Base-by-base conservation (phyloP, 2,888 invertebrate species). In the Coelinius sp. region DNA sequence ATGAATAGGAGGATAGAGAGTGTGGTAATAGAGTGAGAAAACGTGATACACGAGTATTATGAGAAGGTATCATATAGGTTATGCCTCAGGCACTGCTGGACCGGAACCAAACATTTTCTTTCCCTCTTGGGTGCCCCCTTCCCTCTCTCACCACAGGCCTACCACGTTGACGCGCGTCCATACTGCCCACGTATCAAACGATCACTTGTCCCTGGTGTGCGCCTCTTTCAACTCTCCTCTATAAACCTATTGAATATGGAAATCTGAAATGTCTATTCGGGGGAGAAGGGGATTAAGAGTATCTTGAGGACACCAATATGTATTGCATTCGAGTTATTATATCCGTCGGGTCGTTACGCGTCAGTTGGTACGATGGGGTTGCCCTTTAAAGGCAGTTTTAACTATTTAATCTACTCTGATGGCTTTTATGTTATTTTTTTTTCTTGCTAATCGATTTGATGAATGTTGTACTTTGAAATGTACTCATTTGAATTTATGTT, bases 1-100 rank as follows among this genome's bases (percentile, higher is more conserved):
- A 78, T 67, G 69, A 41, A 44, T 35, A 65, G 49, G 24, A 41
- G 27, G 44, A 31, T 14, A 22, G 67, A 35, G 27, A 44, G 46
- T 38, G 10, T 38, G 62, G 31, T 41, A 17, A 31, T 27, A 1
- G 71, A 59, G 64, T 46, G 62, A 25, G 44, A 53, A 62, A 65
- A 74, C 56, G 67, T 73, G 77, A 72, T 68, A 67, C 68, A 46
- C 53, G 62, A 71, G 73, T 77, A 77, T 78, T 73, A 77, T 71
- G 73, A 73, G 68, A 20, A n/a, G 69, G 69, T 64, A 49, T 56
- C 70, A 25, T 70, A 41, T 56, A 53, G 70, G 41, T 62, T 70
- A 65, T 68, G 75, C 76, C 76, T 49, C 68, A 66, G 76, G 74
- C 75, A 69, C 53, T 73, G 69, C 72, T 74, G 70, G 71, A 76